A percentile compares a stretch with the other conserved stretches of the same genome.
phyloP scores from a whole-genome alignment of 1,140 invertebrate genomes.

The Conopomorpha cramerella region DNA sequence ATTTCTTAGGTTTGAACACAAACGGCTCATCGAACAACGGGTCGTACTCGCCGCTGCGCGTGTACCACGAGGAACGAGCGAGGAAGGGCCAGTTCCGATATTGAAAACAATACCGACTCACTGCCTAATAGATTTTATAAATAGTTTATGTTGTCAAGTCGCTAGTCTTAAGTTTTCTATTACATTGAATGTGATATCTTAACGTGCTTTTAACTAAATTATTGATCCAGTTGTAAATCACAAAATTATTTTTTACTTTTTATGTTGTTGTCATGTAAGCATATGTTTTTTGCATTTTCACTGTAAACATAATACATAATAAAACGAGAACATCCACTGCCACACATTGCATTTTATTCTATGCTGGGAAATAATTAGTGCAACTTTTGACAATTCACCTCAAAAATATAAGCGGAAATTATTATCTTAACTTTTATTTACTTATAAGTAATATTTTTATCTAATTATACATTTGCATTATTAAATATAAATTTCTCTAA shows the following conservation, averaged over 20 bases:
- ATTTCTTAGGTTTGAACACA: conserved; percentile 65
- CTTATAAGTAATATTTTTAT: background rate
- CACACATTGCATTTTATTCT: no score
- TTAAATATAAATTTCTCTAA: no score
- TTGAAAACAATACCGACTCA: conserved; percentile 59
- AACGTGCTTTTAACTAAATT: conserved; percentile 15
- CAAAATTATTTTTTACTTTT: conserved; percentile 11
- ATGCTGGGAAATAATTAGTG: no score
- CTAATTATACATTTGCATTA: no score
- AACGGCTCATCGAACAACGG: conserved; percentile 64
- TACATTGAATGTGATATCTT: background rate
- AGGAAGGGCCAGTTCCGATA: conserved; percentile 80
- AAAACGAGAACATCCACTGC: no score
- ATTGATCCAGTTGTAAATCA: conserved; percentile 20
- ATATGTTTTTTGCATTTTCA: conserved; percentile 14
- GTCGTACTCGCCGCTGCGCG: conserved; percentile 74
- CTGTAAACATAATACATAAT: no score
- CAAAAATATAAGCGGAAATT: no score
- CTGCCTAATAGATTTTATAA: no score
- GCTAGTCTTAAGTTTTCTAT: background rate
- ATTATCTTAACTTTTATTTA: background rate
- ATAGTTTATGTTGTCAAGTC: background rate
- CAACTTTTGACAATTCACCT: no score
- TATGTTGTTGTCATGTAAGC: no score
- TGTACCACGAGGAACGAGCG: conserved; percentile 77